A percentile compares a stretch with the other conserved stretches of the same genome.
Conservation (phyloP, 2,113 vertebrate genomes). For the Hemicordylus capensis region DNA sequence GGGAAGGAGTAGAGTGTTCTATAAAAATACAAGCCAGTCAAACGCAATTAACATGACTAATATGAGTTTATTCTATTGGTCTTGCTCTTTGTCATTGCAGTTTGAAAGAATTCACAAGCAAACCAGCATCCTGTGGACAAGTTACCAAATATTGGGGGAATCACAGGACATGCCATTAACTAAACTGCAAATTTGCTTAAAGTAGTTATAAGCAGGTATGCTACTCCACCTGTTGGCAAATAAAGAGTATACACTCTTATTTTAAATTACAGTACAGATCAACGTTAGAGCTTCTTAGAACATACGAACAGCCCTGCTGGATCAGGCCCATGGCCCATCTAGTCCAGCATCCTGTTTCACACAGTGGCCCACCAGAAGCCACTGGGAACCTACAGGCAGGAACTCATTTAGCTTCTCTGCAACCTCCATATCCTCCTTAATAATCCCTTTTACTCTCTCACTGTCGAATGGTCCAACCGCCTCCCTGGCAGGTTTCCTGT, state of each 20-base stretch:
- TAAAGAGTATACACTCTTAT: background rate
- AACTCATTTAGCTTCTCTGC: no score
- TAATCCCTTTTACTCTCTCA: no score
- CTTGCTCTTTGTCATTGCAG: background rate
- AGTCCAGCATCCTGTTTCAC: no score
- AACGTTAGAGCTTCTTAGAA: no score
- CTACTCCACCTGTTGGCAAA: conserved; percentile 61
- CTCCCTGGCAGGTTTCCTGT: no score
- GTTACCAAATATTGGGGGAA: background rate
- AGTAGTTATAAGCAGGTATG: background rate
- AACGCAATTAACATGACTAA: background rate
- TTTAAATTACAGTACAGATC: background rate
- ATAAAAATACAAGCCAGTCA: background rate
- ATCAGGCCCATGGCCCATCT: no score
- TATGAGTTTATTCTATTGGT: background rate
- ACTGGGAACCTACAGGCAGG: no score
- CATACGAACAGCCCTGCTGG: no score
- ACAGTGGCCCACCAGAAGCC: no score
- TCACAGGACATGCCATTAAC: background rate
- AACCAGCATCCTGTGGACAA: background rate
- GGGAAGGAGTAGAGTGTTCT: background rate
- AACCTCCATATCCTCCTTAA: no score
- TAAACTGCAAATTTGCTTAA: background rate
- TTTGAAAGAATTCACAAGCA: background rate
- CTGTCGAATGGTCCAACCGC: no score